A percentile compares a stretch with the other conserved stretches of the same genome.
These are phyloP conservation scores for Leptinotarsa haldemani DNA, from an alignment of 2,888 invertebrate species.

Conservation along the genomic window DNA sequence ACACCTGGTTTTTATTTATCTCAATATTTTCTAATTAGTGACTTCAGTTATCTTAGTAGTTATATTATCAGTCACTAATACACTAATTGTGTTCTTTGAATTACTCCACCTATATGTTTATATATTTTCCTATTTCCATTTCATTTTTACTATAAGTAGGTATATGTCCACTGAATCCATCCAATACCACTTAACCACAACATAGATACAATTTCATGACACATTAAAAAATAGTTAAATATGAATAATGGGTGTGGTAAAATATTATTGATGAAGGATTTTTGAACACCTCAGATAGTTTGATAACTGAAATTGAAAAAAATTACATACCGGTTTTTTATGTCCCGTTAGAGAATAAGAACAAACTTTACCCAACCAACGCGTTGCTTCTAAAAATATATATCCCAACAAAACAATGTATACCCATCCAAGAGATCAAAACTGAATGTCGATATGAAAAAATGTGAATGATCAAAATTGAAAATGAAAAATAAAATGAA, in stretches of 20 bases:
- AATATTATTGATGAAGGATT: no score
- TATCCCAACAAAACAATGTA: neutral
- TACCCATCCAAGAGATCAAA: neutral
- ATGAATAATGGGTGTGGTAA: neutral
- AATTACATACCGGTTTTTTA: constrained; percentile 49
- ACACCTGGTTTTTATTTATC: no score
- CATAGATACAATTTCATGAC: neutral
- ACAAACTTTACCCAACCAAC: constrained; percentile 28
- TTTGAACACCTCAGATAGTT: no score
- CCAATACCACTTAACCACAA: no score
- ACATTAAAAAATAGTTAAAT: neutral
- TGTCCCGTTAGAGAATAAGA: constrained; percentile 38
- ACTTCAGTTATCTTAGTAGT: no score
- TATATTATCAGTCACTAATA: no score
- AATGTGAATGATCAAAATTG: constrained; percentile 3
- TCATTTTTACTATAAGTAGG: no score
- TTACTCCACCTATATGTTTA: no score
- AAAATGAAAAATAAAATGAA: constrained; percentile 9
- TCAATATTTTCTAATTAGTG: no score
- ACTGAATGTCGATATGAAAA: neutral
- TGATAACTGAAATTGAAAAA: constrained; percentile 19
- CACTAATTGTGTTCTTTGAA: no score
- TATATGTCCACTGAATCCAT: no score
- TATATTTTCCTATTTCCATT: no score
- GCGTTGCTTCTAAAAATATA: constrained; percentile 45